Conservation (phyloP, 1,140 invertebrate genomes). For the Palaemon carinicauda region DNA sequence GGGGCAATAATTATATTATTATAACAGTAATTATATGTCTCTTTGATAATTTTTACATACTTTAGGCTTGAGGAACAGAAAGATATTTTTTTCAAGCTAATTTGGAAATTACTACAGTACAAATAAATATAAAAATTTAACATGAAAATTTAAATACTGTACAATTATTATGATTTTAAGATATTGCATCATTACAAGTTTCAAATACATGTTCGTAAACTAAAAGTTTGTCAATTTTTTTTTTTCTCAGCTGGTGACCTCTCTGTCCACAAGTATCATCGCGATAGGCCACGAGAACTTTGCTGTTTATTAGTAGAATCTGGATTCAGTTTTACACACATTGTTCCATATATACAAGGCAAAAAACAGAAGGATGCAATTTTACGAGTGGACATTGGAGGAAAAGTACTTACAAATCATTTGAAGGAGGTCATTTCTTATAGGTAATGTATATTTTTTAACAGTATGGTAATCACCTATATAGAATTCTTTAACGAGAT, state of each 20-base stretch:
- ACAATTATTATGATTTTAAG: too few relatives aligned
- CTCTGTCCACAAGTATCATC: slow-evolving; percentile 68
- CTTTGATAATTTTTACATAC: too few relatives aligned
- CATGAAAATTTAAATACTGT: too few relatives aligned
- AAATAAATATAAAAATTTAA: too few relatives aligned
- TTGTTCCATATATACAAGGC: slow-evolving; percentile 93
- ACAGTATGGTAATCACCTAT: too few relatives aligned
- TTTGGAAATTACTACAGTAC: too few relatives aligned
- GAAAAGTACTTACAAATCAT: slow-evolving; percentile 97
- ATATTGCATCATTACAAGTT: too few relatives aligned
- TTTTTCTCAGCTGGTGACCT: slow-evolving; percentile 68
- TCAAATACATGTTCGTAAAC: background rate
- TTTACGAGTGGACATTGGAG: slow-evolving; percentile 91
- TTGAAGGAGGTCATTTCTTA: slow-evolving; percentile 98
- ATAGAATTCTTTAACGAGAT: too few relatives aligned
- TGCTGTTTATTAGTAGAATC: slow-evolving; percentile 90
- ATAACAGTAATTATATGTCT: too few relatives aligned
- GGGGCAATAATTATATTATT: too few relatives aligned
- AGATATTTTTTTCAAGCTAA: too few relatives aligned
- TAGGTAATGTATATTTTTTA: slow-evolving; percentile 59
- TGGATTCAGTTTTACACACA: slow-evolving; percentile 95
- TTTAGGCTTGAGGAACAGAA: too few relatives aligned
- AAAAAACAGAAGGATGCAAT: slow-evolving; percentile 81
- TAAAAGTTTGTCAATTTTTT: slow-evolving; percentile 17
- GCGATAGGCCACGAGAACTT: slow-evolving; percentile 68